phyloP scores from a whole-genome alignment of 2,797 vertebrate genomes.

The Crocodylus rhombifer region DNA sequence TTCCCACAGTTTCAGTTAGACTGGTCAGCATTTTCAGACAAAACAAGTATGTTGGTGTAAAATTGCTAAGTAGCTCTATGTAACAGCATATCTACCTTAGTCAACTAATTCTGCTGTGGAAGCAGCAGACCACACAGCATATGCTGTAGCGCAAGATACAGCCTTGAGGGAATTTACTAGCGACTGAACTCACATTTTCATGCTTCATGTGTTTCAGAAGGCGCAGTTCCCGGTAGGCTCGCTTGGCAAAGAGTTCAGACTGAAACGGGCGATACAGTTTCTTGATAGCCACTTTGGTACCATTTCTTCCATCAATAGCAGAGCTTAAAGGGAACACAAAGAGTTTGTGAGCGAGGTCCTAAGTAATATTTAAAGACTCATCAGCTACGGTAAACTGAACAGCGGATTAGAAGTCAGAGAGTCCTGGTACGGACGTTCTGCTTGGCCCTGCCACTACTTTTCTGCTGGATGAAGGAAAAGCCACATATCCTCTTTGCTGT shows the following conservation, averaged over 20 bases:
- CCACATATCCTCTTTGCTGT: neutral
- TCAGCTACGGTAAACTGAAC: neutral
- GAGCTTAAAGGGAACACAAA: conserved; percentile 83
- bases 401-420: neutral
- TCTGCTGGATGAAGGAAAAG: neutral
- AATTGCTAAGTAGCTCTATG: neutral
- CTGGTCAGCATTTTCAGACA: neutral
- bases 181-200: conserved; percentile 88
- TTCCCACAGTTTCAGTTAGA: neutral
- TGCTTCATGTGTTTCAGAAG: conserved; percentile 97
- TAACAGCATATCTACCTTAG: neutral
- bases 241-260: conserved; percentile 93
- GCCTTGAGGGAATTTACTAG: neutral
- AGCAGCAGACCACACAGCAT: neutral
- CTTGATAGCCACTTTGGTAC: conserved; percentile 94
- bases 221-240: conserved; percentile 92
- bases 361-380: no score
- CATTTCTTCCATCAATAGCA: conserved; percentile 88
- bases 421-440: neutral
- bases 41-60: neutral
- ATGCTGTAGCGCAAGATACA: rapidly evolving
- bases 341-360: neutral
- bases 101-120: neutral
- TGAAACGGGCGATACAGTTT: conserved; percentile 96
- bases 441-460: neutral